A percentile compares a stretch with the other conserved stretches of the same genome.
Conservation (phyloP, 1,140 invertebrate genomes). For the Ceratina japonica region DNA sequence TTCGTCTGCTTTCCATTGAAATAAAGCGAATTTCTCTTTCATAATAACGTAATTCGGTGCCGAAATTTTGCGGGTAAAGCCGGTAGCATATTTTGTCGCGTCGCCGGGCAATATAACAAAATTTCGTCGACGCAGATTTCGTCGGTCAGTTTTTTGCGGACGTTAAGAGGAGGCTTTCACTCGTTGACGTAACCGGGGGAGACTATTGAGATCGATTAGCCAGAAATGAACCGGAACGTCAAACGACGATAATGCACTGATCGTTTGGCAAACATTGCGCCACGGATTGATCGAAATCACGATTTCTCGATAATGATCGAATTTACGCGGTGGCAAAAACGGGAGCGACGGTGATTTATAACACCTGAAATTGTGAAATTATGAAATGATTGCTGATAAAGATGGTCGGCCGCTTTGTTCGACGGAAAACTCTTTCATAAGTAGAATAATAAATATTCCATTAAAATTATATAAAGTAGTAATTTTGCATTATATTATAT, state of each 20-base stretch:
- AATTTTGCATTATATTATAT: no score
- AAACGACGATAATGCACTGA: slow-evolving; percentile 5
- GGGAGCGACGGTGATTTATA: slow-evolving; percentile 13
- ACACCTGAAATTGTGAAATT: not conserved
- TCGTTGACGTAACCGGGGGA: slow-evolving; percentile 18
- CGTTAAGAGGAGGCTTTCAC: slow-evolving; percentile 38
- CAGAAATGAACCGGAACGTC: slow-evolving; percentile 17
- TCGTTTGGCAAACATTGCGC: slow-evolving; percentile 10
- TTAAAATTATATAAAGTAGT: no score
- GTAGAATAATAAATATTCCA: no score
- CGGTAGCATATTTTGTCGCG: no score
- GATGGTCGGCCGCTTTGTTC: no score
- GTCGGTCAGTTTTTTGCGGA: slow-evolving; percentile 43
- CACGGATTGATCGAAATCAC: not conserved
- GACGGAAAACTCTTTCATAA: no score
- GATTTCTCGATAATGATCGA: slow-evolving; percentile 3
- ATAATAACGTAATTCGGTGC: not conserved
- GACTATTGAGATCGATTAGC: slow-evolving; percentile 51
- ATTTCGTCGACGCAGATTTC: no score
- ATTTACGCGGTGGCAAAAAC: not conserved
- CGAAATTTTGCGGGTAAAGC: no score
- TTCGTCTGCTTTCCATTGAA: not conserved
- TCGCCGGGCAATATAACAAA: no score
- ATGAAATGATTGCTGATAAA: not conserved
- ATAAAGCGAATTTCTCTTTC: not conserved